Percentiles rank a stretch among this genome's conserved stretches.
These are phyloP conservation scores for Ferdinandea cuprea DNA, from an alignment of 2,888 invertebrate species.

Conservation along the genomic window DNA sequence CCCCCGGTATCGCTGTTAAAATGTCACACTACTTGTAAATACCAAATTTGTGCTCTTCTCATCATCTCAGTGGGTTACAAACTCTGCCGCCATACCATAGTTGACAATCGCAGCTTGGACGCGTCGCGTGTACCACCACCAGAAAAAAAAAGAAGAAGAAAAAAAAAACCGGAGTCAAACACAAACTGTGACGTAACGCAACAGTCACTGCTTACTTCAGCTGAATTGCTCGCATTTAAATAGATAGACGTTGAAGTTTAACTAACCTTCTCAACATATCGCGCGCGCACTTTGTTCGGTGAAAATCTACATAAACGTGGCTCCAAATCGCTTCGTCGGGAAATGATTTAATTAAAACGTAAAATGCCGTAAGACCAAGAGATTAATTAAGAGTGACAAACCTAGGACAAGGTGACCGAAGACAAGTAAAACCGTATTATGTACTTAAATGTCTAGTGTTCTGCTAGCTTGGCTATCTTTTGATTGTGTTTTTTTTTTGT, in stretches of 20 bases:
- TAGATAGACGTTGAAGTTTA: no score
- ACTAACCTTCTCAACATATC: not conserved
- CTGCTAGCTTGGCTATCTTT: slow-evolving; percentile 27
- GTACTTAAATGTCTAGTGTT: slow-evolving; percentile 19
- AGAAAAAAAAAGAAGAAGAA: no score
- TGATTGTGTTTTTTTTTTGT: no score
- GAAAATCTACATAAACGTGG: slow-evolving; percentile 8
- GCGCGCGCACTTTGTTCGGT: no score
- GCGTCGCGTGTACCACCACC: slow-evolving; percentile 31
- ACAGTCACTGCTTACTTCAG: not conserved
- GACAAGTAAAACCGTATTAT: not conserved
- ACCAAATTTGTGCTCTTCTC: slow-evolving; percentile 54
- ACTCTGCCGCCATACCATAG: slow-evolving; percentile 31
- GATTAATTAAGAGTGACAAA: slow-evolving; percentile 65
- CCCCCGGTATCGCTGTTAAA: slow-evolving; percentile 28
- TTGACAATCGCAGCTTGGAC: slow-evolving; percentile 47
- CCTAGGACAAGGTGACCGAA: slow-evolving; percentile 68
- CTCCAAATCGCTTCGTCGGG: slow-evolving; percentile 4
- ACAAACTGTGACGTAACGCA: slow-evolving; percentile 53
- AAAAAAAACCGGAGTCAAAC: slow-evolving; percentile 26
- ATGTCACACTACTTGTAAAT: slow-evolving; percentile 63
- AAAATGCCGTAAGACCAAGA: slow-evolving; percentile 33
- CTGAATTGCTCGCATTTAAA: not conserved
- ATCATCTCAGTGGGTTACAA: slow-evolving; percentile 61
- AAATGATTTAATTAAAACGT: slow-evolving; percentile 51